Evolutionary conservation across 1,140 invertebrate genomes (phyloP), one percentile per base, ranked within the genome.

Genomic region (Choristoneura fumiferana): DNA sequence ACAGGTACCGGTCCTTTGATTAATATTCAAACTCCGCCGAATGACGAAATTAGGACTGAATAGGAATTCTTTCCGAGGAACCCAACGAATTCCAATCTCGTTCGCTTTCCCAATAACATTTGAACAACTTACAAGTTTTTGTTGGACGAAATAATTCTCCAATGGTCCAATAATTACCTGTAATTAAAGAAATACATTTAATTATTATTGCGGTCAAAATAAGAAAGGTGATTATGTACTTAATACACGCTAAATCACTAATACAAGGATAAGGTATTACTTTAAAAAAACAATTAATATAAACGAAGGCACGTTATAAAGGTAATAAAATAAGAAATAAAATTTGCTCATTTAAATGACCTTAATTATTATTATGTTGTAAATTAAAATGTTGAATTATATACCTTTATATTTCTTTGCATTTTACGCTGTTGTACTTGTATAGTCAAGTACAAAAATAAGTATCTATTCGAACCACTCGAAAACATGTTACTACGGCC

Each of bases 91-190:
- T 49, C 22, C 22, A 12, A 15, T 45, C 43, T 49, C 22, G 43
- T 49, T 12, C 15, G 39, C 8, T 39, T 49, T 49, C 12, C 18
- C 15, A 43, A 22, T 45, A 49, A 49, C 1, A 22, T 49, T 49
- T 22, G 22, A 43, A 33, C 45, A 64, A 54, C 52, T 57, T 58
- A 40, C 56, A 58, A 57, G 66, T 36, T 55, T 56, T 37, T 37
- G 22, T 15, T 39, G 4, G 34, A 13, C 35, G 12, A 61, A 37
- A 36, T 54, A 12, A 18, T 55, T 34, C 15, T 17, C 29, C 10
- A 36, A 40, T 3, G 29, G 29, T n/a, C n/a, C 43, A 61, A 64
- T 72, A 71, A 76, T 82, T 84, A 84, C 81, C 81, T 81, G 78
- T 49, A 76, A 77, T 70, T 53, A 76, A 69, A 57, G 58, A 66